Evolutionary conservation across 1,140 invertebrate genomes (phyloP), one percentile per base, ranked within the genome.

Genomic region (Cotesia vestalis): DNA sequence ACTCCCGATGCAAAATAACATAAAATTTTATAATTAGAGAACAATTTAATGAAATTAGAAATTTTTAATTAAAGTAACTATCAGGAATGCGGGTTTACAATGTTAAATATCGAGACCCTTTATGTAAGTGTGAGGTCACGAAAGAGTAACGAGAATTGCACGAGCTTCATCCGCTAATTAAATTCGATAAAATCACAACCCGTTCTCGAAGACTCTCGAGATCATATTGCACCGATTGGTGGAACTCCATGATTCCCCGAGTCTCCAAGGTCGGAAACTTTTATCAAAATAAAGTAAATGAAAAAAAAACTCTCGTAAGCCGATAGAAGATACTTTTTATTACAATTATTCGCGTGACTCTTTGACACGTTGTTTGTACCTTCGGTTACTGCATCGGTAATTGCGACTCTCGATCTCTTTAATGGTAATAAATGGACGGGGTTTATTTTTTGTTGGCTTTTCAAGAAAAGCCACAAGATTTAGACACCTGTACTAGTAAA

Each of bases 161-260:
- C 68, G 71, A 64, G 57, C 66, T 73, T 76, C 78, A 70, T 77
- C 68, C 75, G 76, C 75, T 79, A 77, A 79, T 79, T 79, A 78
- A 78, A 78, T 78, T 77, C 73, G 77, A 78, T 75, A 73, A 79
- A 78, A 78, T 79, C 75, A 74, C 57, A 63, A 73, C 4, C 40
- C 40, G 40, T 46, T 46, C 40, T 46, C 40, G 6, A 27, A 27
- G 27, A 73, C 66, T 52, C 59, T 38, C 57, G 62, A 73, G 72
- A 73, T 73, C 66, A 73, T 73, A 69, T 73, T 73, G 66, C 60
- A 46, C 66, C 72, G 72, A 73, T 73, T 57, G 60, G n/a, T 36
- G 61, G 55, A 20, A 34, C 55, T 36, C 62, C 62, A 64, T 46
- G 62, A 46, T 40, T 34, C 66, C 57, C 36, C 59, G 40, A 52